Evolutionary conservation across 2,797 vertebrate genomes (phyloP).

Genomic region (Syndactyla subalaris): DNA sequence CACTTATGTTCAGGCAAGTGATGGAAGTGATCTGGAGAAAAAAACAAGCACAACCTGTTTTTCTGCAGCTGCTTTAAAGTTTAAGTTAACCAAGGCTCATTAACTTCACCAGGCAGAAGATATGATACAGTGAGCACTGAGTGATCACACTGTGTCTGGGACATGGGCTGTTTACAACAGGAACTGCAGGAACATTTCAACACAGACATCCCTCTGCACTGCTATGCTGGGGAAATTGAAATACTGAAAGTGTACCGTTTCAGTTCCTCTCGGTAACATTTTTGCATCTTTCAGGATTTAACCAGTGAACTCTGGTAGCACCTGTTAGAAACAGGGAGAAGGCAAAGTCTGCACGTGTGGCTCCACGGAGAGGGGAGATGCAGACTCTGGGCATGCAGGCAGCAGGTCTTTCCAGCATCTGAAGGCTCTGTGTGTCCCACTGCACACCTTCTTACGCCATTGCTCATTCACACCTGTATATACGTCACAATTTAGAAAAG

Average conservation of each 20-base stretch:
- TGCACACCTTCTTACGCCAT: background rate
- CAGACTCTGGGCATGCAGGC: rapidly evolving
- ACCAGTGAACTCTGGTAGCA: rapidly evolving
- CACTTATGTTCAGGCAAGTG: background rate
- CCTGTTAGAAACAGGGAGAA: background rate
- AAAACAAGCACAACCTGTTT: background rate
- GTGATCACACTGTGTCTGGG: background rate
- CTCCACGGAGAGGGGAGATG: background rate
- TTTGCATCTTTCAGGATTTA: background rate
- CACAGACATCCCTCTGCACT: background rate
- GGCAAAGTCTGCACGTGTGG: rapidly evolving
- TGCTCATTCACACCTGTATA: no score
- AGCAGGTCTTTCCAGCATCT: background rate
- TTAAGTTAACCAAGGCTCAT: background rate
- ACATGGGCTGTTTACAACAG: background rate
- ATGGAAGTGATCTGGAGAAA: background rate
- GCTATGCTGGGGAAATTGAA: background rate
- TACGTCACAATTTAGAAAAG: background rate
- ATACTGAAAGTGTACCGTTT: background rate
- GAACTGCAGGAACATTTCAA: background rate
- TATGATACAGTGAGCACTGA: background rate
- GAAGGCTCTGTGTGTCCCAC: background rate
- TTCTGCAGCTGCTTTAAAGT: background rate
- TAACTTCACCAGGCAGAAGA: background rate
- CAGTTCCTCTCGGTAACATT: background rate